A percentile compares a stretch with the other conserved stretches of the same genome.
phyloP scores from a whole-genome alignment of 1,140 invertebrate genomes.

The Homarus americanus region DNA sequence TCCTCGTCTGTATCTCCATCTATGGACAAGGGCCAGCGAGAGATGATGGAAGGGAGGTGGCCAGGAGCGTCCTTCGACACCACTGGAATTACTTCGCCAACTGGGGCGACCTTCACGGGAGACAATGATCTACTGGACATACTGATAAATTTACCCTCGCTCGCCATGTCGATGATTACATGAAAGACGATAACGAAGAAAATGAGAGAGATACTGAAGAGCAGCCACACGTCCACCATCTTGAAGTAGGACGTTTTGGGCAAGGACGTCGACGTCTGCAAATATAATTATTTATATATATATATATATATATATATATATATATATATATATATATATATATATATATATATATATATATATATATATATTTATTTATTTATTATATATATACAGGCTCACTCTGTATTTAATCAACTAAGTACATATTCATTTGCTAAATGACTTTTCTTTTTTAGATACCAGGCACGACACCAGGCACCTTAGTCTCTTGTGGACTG shows the following conservation, averaged over 20 bases:
- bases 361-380: too few species aligned
- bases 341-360: too few species aligned
- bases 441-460: neutral
- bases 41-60: neutral
- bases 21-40: neutral
- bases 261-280: constrained; percentile 49
- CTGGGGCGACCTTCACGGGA: neutral
- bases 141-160: constrained; percentile 36
- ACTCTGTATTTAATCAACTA: too few species aligned
- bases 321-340: too few species aligned
- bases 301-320: too few species aligned
- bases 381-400: too few species aligned
- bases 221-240: constrained; percentile 67
- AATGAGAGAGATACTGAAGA: constrained; percentile 62
- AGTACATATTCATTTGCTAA: too few species aligned
- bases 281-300: too few species aligned
- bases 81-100: neutral
- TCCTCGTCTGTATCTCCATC: neutral
- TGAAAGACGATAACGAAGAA: constrained; percentile 69
- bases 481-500: constrained; percentile 1
- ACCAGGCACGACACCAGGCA: neutral
- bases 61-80: neutral
- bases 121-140: neutral
- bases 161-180: constrained; percentile 57
- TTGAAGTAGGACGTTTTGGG: constrained; percentile 68